Conservation (phyloP, 2,113 vertebrate genomes). For the Neotragus moschatus region DNA sequence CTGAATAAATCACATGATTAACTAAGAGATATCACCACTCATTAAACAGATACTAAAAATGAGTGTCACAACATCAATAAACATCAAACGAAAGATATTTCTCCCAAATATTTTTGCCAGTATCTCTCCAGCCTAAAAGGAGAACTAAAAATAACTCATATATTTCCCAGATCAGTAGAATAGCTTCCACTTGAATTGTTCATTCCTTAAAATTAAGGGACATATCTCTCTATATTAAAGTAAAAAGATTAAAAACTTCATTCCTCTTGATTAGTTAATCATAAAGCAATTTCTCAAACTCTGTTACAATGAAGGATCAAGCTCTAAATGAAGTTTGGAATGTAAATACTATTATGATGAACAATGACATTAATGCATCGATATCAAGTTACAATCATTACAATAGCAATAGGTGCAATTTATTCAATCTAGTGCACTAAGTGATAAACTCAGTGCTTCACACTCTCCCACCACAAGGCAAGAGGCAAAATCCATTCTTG, state of each 20-base stretch:
- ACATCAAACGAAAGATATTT: neutral
- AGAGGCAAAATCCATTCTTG: neutral
- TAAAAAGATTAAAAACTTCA: neutral
- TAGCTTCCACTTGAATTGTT: neutral
- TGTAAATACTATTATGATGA: neutral
- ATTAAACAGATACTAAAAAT: neutral
- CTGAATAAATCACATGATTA: neutral
- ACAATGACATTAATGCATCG: neutral
- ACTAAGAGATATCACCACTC: neutral
- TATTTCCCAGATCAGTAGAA: neutral
- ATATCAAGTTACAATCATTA: neutral
- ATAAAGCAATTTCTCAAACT: neutral
- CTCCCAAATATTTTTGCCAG: neutral
- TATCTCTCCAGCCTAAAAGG: neutral
- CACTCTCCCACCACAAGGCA: neutral
- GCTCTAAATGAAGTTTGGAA: neutral
- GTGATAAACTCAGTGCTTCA: neutral
- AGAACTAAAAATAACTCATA: neutral
- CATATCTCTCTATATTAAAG: neutral
- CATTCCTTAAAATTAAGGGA: slow-evolving; percentile 18
- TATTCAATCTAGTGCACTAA: neutral
- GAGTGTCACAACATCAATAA: neutral
- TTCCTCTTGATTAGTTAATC: neutral
- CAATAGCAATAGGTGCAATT: neutral
- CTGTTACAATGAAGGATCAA: neutral